phyloP scores from a whole-genome alignment of 1,140 invertebrate species.

The Drosophila hydei region DNA sequence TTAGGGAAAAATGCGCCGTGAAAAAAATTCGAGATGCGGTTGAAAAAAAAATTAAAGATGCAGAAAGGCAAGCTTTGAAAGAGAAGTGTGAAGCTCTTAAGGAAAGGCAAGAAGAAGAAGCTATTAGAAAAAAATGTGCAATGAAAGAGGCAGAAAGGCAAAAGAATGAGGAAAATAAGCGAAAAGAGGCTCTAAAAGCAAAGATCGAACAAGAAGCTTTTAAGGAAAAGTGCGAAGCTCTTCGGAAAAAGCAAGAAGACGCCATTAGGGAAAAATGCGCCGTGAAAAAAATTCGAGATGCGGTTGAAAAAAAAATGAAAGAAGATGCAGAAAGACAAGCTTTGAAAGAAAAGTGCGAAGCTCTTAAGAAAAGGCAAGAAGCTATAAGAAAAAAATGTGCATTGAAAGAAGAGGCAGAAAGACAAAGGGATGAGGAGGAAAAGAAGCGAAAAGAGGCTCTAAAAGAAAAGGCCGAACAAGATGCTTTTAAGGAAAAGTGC shows the following conservation, averaged over 20 bases:
- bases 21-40: neutral
- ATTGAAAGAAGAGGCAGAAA: neutral
- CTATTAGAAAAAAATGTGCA: neutral
- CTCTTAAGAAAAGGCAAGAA: neutral
- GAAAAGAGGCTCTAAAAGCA: too few species aligned
- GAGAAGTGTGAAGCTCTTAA: neutral
- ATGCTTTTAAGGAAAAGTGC: neutral
- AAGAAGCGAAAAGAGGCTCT: too few species aligned
- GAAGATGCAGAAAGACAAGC: neutral
- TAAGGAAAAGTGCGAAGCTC: neutral
- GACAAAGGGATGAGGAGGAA: too few species aligned
- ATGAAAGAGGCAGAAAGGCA: too few species aligned
- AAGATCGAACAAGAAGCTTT: too few species aligned
- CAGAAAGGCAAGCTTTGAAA: too few species aligned
- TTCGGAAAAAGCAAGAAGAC: neutral
- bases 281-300: neutral
- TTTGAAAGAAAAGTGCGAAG: too few species aligned
- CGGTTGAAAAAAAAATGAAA: neutral
- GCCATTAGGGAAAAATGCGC: neutral
- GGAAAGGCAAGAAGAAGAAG: slow-evolving; percentile 10
- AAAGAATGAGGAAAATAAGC: too few species aligned
- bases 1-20: neutral
- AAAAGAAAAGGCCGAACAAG: too few species aligned
- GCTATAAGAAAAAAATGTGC: neutral
- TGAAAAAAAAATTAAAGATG: neutral